phyloP scores from a whole-genome alignment of 2,113 vertebrate species.

The Aspiorhynchus laticeps region DNA sequence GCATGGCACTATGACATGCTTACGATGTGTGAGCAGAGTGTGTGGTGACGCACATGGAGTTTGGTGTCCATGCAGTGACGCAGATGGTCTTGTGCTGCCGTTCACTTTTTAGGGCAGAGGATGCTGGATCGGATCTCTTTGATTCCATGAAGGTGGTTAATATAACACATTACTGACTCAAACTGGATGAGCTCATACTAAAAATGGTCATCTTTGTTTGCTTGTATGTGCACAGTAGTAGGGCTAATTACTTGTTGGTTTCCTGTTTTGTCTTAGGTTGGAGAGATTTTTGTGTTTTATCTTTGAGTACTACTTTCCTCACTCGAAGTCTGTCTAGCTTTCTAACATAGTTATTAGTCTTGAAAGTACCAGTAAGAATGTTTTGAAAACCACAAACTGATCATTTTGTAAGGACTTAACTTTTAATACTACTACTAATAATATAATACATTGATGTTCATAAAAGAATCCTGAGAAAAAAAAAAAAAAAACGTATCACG shows the following conservation, averaged over 20 bases:
- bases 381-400: no score
- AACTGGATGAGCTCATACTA: neutral
- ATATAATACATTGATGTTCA: no score
- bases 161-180: constrained; percentile 7
- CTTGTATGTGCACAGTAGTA: neutral
- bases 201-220: neutral
- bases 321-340: neutral
- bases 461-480: no score
- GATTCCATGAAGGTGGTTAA: neutral
- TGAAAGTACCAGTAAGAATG: no score
- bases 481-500: no score
- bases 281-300: neutral
- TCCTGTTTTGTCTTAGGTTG: neutral
- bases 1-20: constrained; percentile 41
- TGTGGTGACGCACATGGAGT: constrained; percentile 28
- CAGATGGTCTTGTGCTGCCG: neutral
- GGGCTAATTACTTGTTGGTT: neutral
- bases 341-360: no score
- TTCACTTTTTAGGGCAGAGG: neutral
- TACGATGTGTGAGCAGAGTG: neutral
- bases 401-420: no score
- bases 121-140: neutral
- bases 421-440: no score
- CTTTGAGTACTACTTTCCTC: neutral
- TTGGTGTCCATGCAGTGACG: constrained; percentile 26